phyloP scores from a whole-genome alignment of 2,888 invertebrate species.

The Caenorhabditis drosophilae region DNA sequence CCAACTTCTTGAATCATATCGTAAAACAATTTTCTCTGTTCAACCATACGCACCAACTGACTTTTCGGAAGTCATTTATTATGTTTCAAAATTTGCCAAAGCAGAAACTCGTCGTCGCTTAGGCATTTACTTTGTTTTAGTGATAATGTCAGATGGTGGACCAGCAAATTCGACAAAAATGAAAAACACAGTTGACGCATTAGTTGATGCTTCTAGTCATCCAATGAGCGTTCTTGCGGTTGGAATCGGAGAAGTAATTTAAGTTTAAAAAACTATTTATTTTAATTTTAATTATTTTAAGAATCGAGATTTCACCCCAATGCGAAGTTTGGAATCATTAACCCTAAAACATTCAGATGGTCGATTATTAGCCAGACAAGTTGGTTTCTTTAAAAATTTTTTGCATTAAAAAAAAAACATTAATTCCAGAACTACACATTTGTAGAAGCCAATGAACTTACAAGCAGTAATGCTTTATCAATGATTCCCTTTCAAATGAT shows the following conservation, averaged over 20 bases:
- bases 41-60: constrained; percentile 75
- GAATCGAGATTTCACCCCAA: constrained; percentile 31
- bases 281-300: too few species aligned
- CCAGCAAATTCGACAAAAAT: constrained; percentile 40
- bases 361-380: constrained; percentile 35
- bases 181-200: constrained; percentile 51
- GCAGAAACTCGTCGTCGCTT: constrained; percentile 46
- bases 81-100: constrained; percentile 70
- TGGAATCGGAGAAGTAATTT: constrained; percentile 38
- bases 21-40: constrained; percentile 72
- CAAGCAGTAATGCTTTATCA: constrained; percentile 24
- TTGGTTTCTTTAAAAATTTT: background rate
- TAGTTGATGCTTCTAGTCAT: constrained; percentile 56
- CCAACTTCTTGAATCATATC: constrained; percentile 73
- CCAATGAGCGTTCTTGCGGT: constrained; percentile 59
- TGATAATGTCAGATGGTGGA: constrained; percentile 64
- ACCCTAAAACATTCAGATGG: constrained; percentile 45
- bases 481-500: constrained; percentile 37
- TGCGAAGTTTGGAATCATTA: constrained; percentile 38
- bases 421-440: constrained; percentile 38
- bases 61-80: constrained; percentile 75
- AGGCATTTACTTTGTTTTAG: constrained; percentile 56
- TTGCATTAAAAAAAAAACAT: background rate
- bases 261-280: too few species aligned
- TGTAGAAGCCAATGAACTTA: constrained; percentile 15